Evolutionary conservation across 35 echinoderm and acorn worm genomes (phyloP), one percentile per base, ranked within the genome.

Genomic region (Chiridota heheva): DNA sequence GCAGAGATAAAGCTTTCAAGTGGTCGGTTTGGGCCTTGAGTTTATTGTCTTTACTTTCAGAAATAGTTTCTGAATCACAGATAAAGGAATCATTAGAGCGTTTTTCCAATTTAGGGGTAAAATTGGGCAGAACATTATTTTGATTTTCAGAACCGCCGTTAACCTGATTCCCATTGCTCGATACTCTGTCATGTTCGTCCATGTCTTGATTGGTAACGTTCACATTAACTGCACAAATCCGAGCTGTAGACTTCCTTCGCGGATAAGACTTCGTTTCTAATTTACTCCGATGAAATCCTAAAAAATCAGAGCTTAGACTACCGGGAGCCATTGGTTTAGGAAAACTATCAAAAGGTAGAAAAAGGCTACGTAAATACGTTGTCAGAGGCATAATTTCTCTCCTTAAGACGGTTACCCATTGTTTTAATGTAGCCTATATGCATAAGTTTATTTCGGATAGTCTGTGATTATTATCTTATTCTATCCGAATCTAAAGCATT

Each of bases 1-100:
- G 82, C 82, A 96, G 70, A 48, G 87, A 90, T 51, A 96, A 58
- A 24, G 82, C 83, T 78, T 86, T 89, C 76, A 96, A 77, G 77
- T 96, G 88, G 13, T 72, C 65, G 34, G 90, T 85, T 67, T 96
- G 75, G 0, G 75, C 62, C 29, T 57, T 60, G 18, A 78, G 36
- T 25, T 31, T 78, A 2, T 34, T 60, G 58, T 78, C 75, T 25
- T 49, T 61, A 78, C 29, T 58, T 57, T 57, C 58, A 16, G 28
- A 24, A 32, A 60, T 22, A 13, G 2, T 61, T 40, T 58, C 75
- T 28, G 31, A 40, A 42, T 37, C 47, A 57, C 62, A 37, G 35
- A 34, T 57, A 37, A 26, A 42, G 10, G 34, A 49, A 22, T 61
- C 75, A 78, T 62, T 30, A 36, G 38, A 18, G 3, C 75, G 34